Evolutionary conservation across 2,888 invertebrate genomes (phyloP), one percentile per base, ranked within the genome.

Genomic region (Netelia virgata): DNA sequence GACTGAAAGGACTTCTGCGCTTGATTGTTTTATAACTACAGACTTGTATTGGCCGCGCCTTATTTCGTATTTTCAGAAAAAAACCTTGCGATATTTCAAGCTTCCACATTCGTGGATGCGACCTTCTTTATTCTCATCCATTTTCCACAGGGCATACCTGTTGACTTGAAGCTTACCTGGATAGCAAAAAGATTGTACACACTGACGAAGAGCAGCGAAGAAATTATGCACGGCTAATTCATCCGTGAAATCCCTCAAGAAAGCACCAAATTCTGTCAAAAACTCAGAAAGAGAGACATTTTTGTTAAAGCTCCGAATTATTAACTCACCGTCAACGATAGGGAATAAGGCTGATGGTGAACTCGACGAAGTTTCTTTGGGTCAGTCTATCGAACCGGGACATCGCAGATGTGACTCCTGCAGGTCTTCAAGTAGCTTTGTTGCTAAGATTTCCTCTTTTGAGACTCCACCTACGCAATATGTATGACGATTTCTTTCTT

Each of bases 181-280:
- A 6, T 6, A 36, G 5, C 36, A 36, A 36, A 36, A 6, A 36
- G 36, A 36, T 1, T 36, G 36, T 1, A 36, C 36, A 36, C 36
- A 36, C 36, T 36, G 36, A 36, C 6, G 8, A 36, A 36, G 6
- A 36, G 36, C 80, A 73, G 77, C 77, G 66, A 57, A 64, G 63
- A 68, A 74, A 73, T 55, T 18, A 43, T 47, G 43, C 55, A 16
- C 68, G 87, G 88, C 88, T 36, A 88, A 86, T 86, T 89, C 87
- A 82, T 89, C 88, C 87, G 78, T 88, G 88, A 88, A 88, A 89
- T 84, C 83, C 79, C 73, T 85, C 85, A 87, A 88, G 86, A 82
- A 88, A 87, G 88, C 86, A 87, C 88, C 89, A 59, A 68, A 23
- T 88, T 86, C 84, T 87, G 84, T 72, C 10, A 47, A 47, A 14